Evolutionary conservation across 2,113 vertebrate genomes (phyloP).

Genomic region (Felis catus): F.catus_Fca126_mat1.0 CM031413.1:123118001-123118500

Average conservation of each 20-base stretch:
- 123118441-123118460: conserved; percentile 29
- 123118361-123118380: not conserved
- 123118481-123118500: conserved; percentile 8
- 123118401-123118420: not conserved
- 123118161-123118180: not conserved
- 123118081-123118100: not conserved
- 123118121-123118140: not conserved
- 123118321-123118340: not conserved
- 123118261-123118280: not conserved
- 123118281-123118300: not conserved
- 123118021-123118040: not conserved
- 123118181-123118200: not conserved
- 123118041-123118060: conserved; percentile 28
- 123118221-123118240: not conserved
- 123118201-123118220: not conserved
- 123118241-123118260: not conserved
- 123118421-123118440: not conserved
- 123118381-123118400: conserved; percentile 27
- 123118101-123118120: not conserved
- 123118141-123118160: not conserved
- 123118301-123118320: not conserved
- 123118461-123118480: conserved; percentile 36
- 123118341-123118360: not conserved
- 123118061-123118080: not conserved
- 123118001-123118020: not conserved